A percentile compares a stretch with the other conserved stretches of the same genome.
Evolutionary conservation across 2,113 vertebrate genomes (phyloP).

Genomic region (Irena cyanogastra): DNA sequence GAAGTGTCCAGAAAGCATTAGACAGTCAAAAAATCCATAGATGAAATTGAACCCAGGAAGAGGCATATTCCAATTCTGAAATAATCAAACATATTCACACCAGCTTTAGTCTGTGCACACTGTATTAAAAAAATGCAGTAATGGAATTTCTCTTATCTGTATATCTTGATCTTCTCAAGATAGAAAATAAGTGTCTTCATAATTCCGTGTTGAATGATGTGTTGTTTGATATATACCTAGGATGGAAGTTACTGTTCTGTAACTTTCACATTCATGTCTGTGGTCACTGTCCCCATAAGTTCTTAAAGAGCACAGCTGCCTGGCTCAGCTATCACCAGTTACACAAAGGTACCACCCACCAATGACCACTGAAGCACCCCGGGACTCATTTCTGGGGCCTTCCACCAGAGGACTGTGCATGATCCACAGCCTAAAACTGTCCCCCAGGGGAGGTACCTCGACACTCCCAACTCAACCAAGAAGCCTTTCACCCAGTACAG

Average conservation of each 20-base stretch:
- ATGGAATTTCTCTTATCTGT: background rate
- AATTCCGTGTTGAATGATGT: background rate
- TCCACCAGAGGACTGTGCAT: no score
- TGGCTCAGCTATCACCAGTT: background rate
- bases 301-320: background rate
- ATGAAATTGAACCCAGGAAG: background rate
- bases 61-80: background rate
- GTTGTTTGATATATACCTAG: background rate
- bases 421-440: background rate
- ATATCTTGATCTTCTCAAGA: background rate
- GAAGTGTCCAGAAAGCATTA: background rate
- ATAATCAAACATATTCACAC: background rate
- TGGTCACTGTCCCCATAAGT: background rate
- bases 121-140: background rate
- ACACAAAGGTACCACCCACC: no score
- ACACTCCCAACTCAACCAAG: background rate
- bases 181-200: background rate
- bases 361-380: background rate
- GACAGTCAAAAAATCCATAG: background rate
- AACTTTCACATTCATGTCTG: background rate
- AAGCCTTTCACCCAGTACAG: background rate
- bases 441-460: rapidly evolving
- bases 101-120: background rate
- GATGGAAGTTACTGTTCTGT: background rate
- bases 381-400: background rate